phyloP scores from a whole-genome alignment of 2,797 vertebrate genomes.

The Dipus sagitta region DNA sequence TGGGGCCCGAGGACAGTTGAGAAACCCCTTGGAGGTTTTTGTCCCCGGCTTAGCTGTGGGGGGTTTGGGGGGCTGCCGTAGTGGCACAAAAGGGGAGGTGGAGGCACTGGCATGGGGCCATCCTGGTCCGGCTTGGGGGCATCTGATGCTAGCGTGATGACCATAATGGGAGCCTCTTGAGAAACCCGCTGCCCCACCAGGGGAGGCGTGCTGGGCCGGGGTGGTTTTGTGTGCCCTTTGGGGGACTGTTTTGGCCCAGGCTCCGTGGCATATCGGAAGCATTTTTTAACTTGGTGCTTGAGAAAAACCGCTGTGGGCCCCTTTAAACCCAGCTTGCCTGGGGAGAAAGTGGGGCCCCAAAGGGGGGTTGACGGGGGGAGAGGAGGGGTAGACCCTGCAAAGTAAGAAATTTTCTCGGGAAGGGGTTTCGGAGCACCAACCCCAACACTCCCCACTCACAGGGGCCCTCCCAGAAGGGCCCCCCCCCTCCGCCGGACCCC shows the following conservation, averaged over 20 bases:
- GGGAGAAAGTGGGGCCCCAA: conserved; percentile 92
- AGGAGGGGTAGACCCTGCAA: conserved; percentile 93
- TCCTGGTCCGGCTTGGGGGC: conserved; percentile 92
- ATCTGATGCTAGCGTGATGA: conserved; percentile 94
- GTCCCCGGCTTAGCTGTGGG: conserved; percentile 91
- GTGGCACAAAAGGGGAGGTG: conserved; percentile 94
- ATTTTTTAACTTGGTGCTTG: conserved; percentile 92
- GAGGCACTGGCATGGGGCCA: conserved; percentile 93
- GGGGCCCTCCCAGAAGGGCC: conserved; percentile 84
- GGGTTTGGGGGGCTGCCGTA: conserved; percentile 91
- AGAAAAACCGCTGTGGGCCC: conserved; percentile 95
- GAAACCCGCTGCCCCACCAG: conserved; percentile 95
- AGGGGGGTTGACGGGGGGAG: conserved; percentile 94
- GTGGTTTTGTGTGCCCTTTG: conserved; percentile 93
- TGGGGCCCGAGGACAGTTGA: conserved; percentile 89
- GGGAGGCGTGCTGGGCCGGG: conserved; percentile 91
- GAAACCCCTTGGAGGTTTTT: conserved; percentile 86
- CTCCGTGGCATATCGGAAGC: conserved; percentile 85
- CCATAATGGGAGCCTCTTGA: conserved; percentile 94
- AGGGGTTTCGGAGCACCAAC: conserved; percentile 85
- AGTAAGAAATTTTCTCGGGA: conserved; percentile 94
- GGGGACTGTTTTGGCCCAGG: conserved; percentile 86
- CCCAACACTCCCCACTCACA: conserved; percentile 51
- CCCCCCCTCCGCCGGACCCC: conserved; percentile 75
- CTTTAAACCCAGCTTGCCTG: conserved; percentile 87